Base-by-base conservation (phyloP, 2,888 invertebrate genomes). In the Drosophila robusta region DNA sequence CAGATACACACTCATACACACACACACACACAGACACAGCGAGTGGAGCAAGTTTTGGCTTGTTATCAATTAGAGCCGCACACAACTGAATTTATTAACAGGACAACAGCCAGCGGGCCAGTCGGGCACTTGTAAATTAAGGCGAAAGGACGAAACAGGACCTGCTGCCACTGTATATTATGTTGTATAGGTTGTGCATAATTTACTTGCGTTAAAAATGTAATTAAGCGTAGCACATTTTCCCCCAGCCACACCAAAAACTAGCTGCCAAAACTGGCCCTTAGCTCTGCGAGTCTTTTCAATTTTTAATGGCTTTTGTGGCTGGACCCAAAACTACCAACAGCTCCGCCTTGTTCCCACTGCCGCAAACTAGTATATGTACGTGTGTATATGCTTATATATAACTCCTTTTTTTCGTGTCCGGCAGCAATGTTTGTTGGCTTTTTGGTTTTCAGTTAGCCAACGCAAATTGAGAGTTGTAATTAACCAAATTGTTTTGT, bases 41-140 rank as follows among this genome's bases (percentile, higher is more conserved):
- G 58, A 29, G 29, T 42, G 44, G 50, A 61, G 63, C 64, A 71
- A 75, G 70, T 76, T 84, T 84, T 55, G 78, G 82, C 84, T 78
- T 78, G 77, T 82, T 89, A 89, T 88, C 89, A 88, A 89, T 88
- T 88, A 86, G 87, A 75, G 78, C 73, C 69, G 71, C 62, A 64
- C 67, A 64, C 70, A 65, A 56, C 69, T 77, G 74, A 87, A 87
- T 87, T 81, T 81, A 89, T 87, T 86, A 81, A 72, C 73, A 75
- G 78, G 65, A 70, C 74, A 70, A 66, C 76, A 74, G 74, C 66
- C 69, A 57, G 60, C 49, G 65, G 65, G 50, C 54, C 64, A 50
- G 29, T 5, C 39, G 38, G 64, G 73, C 67, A 77, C 78, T 76
- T 76, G 74, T 68, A 73, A 69, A 73, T 73, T 69, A 62, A 62